Evolutionary conservation across 2,113 vertebrate species (phyloP).

Genomic region (Ciconia boyciana): DNA sequence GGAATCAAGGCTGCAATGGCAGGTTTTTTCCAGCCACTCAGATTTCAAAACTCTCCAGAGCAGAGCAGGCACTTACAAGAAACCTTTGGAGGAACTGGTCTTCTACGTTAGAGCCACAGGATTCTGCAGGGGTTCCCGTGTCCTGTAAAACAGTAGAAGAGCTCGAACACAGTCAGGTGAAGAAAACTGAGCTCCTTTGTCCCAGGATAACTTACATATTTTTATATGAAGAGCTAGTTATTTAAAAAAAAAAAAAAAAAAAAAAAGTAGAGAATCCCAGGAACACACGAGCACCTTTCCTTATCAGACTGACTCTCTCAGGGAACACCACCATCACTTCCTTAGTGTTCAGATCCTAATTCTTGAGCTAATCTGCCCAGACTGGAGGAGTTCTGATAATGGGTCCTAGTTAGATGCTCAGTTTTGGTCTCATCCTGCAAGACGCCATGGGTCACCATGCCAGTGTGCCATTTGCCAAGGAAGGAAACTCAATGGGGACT

Average conservation of each 20-base stretch:
- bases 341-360: neutral
- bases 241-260: neutral
- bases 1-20: neutral
- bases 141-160: neutral
- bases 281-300: neutral
- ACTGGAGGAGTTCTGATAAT: neutral
- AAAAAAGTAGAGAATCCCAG: neutral
- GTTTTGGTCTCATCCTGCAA: neutral
- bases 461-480: neutral
- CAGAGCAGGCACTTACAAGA: neutral
- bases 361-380: neutral
- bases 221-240: neutral
- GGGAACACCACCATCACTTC: neutral
- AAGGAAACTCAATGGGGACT: neutral
- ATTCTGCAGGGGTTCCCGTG: neutral
- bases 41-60: neutral
- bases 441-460: neutral
- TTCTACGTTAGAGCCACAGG: neutral
- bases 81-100: neutral
- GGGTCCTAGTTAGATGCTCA: neutral
- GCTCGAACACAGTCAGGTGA: neutral
- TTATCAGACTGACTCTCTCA: neutral
- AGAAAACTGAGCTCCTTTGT: neutral
- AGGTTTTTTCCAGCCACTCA: accelerated
- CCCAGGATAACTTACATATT: neutral